These are phyloP conservation scores for Daktulosphaira vitifoliae DNA, from an alignment of 1,140 invertebrate species.

Conservation along the genomic window DNA sequence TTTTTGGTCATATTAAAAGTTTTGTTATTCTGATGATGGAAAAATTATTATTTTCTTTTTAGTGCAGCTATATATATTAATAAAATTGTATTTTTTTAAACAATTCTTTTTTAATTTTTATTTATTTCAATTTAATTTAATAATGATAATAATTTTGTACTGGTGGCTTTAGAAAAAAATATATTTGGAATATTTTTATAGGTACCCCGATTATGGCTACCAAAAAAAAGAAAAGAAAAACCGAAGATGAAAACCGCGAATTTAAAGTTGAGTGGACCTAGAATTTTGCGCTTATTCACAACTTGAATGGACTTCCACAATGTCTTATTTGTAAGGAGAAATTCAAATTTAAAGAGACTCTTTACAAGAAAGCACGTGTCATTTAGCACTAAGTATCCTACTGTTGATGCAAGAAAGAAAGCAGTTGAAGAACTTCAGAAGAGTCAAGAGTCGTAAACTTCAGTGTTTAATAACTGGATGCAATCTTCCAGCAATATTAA, in stretches of 20 bases:
- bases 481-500: slow-evolving; percentile 41
- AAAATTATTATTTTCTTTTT: too few relatives aligned
- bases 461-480: slow-evolving; percentile 40
- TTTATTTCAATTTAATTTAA: too few relatives aligned
- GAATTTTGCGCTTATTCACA: slow-evolving; percentile 36
- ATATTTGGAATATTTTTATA: too few relatives aligned
- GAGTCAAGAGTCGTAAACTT: slow-evolving; percentile 36
- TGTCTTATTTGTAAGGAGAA: slow-evolving; percentile 34
- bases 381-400: slow-evolving; percentile 37
- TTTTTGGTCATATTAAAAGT: too few relatives aligned
- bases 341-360: slow-evolving; percentile 35
- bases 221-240: slow-evolving; percentile 39
- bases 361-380: slow-evolving; percentile 21
- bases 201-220: too few relatives aligned
- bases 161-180: too few relatives aligned
- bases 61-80: too few relatives aligned
- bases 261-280: slow-evolving; percentile 38
- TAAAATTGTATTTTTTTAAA: too few relatives aligned
- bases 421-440: slow-evolving; percentile 41
- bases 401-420: slow-evolving; percentile 39
- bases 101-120: too few relatives aligned
- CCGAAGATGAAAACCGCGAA: slow-evolving; percentile 38
- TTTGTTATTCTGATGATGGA: too few relatives aligned
- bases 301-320: slow-evolving; percentile 33
- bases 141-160: too few relatives aligned